A percentile compares a stretch with the other conserved stretches of the same genome.
phyloP scores from a whole-genome alignment of 30 jellyfish, hydroid and myxozoan genomes.

The Chrysaora quinquecirrha region DNA sequence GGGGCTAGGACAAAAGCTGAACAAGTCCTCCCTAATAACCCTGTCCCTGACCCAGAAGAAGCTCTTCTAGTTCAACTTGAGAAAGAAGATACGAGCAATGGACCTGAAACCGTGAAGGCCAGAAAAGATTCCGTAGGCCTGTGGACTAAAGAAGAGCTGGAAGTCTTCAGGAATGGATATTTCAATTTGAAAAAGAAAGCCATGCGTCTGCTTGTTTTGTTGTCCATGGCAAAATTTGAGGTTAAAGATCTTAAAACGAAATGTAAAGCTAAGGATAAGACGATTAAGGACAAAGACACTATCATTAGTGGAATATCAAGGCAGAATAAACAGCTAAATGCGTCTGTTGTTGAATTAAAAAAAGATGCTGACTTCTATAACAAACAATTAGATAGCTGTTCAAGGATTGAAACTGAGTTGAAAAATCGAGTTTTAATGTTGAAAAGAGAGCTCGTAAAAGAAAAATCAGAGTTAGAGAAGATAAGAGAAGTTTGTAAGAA shows the following conservation, averaged over 20 bases:
- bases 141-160: slow-evolving; percentile 69
- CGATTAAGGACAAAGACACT: background rate
- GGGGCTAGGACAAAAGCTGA: background rate
- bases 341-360: slow-evolving; percentile 47
- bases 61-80: background rate
- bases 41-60: background rate
- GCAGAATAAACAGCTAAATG: slow-evolving; percentile 28
- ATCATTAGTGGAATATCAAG: slow-evolving; percentile 36
- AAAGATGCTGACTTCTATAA: slow-evolving; percentile 28
- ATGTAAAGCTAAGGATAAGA: slow-evolving; percentile 17
- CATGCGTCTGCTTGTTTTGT: slow-evolving; percentile 31
- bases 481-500: slow-evolving; percentile 7
- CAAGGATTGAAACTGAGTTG: slow-evolving; percentile 22
- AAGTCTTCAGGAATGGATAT: slow-evolving; percentile 44
- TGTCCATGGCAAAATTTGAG: slow-evolving; percentile 38
- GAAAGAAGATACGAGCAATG: background rate
- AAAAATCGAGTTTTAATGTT: slow-evolving; percentile 23
- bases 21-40: background rate
- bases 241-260: slow-evolving; percentile 21
- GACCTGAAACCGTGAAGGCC: background rate
- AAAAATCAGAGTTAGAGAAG: slow-evolving; percentile 13
- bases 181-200: slow-evolving; percentile 45
- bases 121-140: background rate
- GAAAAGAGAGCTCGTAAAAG: slow-evolving; percentile 40
- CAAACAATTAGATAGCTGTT: slow-evolving; percentile 6